A percentile compares a stretch with the other conserved stretches of the same genome.
Conservation (phyloP, 2,797 vertebrate species). For the Calcarius lapponicus region DNA sequence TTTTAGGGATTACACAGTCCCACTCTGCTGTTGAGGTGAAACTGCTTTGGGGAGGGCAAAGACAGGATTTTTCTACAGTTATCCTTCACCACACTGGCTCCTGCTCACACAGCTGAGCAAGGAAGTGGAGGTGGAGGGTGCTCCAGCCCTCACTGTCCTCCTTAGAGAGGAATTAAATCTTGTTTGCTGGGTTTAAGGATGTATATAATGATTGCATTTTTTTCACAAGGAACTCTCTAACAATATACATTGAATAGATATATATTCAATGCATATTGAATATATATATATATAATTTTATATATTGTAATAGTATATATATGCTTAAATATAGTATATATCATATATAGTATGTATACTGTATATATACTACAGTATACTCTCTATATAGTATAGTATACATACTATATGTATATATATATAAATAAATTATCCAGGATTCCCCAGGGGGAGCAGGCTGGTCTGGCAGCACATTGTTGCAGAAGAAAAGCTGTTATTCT, state of each 20-base stretch:
- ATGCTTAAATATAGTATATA: not conserved
- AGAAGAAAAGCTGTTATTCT: not conserved
- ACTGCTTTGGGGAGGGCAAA: accelerated
- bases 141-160: not conserved
- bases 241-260: not conserved
- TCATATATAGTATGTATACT: not conserved
- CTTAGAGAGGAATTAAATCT: not conserved
- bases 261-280: too few relatives aligned
- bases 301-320: not conserved
- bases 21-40: not conserved
- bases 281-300: not conserved
- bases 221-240: not conserved
- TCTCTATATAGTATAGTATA: too few relatives aligned
- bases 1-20: not conserved
- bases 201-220: not conserved
- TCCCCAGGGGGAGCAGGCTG: not conserved
- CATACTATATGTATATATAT: not conserved
- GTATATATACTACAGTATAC: too few relatives aligned
- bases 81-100: not conserved
- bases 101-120: not conserved
- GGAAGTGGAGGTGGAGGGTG: not conserved
- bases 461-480: accelerated
- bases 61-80: not conserved
- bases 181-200: not conserved
- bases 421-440: not conserved